Evolutionary conservation across 2,888 invertebrate genomes (phyloP), one percentile per base, ranked within the genome.

Genomic region (Leistus spinibarbis): DNA sequence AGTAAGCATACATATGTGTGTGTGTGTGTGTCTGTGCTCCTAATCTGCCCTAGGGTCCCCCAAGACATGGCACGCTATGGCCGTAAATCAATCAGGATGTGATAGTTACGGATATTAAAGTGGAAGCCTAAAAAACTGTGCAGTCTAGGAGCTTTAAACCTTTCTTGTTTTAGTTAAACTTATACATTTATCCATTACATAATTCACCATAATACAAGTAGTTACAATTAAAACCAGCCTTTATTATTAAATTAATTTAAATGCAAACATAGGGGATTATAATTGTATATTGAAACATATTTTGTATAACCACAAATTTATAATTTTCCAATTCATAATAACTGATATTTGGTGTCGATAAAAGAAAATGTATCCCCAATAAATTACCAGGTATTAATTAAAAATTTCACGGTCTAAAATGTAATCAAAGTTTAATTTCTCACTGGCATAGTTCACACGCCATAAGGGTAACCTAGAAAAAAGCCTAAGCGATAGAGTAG

Each of bases 21-120:
- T n/a, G n/a, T n/a, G n/a, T n/a, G n/a, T n/a, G n/a, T n/a, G n/a
- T n/a, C 24, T 23, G 3, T 16, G 10, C 23, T n/a, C 56, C 54
- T 54, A 71, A 62, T 53, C 66, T 60, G 67, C 62, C 62, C 53
- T 17, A 22, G 24, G 54, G 54, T 64, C 71, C 71, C 71, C 71
- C 63, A 71, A 71, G 71, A 71, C 71, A 71, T 69, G 69, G 71
- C 73, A 73, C 60, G 73, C 73, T 54, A 64, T 54, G 67, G 67
- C n/a, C 57, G 60, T 75, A 75, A 75, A 75, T 75, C 75, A 75
- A 75, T 75, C 75, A 75, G 24, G 16, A 19, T 54, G 24, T 72
- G 75, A 75, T 75, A 69, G 75, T 69, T 72, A 65, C 68, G 75
- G 75, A 75, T 75, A 75, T 75, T 75, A 75, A 69, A 75, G 69